phyloP scores from a whole-genome alignment of 1,140 invertebrate genomes.

The Oppia nitens region DNA sequence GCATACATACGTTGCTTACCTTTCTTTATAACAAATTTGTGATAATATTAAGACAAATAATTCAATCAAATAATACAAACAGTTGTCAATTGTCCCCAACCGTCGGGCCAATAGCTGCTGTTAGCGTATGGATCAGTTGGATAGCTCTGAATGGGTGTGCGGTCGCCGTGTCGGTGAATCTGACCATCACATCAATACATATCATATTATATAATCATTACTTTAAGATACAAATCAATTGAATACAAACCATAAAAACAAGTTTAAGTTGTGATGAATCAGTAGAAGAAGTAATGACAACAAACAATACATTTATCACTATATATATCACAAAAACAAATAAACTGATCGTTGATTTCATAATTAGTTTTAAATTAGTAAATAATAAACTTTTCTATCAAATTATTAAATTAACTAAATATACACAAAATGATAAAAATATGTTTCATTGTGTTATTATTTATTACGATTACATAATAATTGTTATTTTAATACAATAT shows the following conservation, averaged over 20 bases:
- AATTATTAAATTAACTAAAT: too few species aligned
- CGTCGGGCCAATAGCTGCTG: constrained; percentile 43
- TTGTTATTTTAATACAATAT: too few species aligned
- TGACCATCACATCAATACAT: neutral
- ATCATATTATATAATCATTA: too few species aligned
- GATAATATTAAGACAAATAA: neutral
- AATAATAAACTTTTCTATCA: too few species aligned
- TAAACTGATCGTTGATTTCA: too few species aligned
- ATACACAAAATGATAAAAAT: too few species aligned
- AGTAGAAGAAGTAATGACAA: neutral
- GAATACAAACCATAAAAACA: neutral
- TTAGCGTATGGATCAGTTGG: constrained; percentile 49
- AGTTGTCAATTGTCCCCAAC: constrained; percentile 56
- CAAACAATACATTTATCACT: too few species aligned
- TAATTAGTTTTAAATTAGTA: too few species aligned
- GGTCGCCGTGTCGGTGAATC: constrained; percentile 39
- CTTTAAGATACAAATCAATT: too few species aligned
- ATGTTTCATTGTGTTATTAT: too few species aligned
- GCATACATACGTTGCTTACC: constrained; percentile 16
- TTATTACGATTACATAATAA: too few species aligned
- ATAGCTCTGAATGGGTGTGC: constrained; percentile 45
- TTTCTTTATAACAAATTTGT: neutral
- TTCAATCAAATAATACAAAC: constrained; percentile 23
- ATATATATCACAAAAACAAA: too few species aligned
- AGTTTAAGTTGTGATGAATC: neutral